These are phyloP conservation scores for Meloe dianella DNA, from an alignment of 2,888 invertebrate species.

Conservation along the genomic window DNA sequence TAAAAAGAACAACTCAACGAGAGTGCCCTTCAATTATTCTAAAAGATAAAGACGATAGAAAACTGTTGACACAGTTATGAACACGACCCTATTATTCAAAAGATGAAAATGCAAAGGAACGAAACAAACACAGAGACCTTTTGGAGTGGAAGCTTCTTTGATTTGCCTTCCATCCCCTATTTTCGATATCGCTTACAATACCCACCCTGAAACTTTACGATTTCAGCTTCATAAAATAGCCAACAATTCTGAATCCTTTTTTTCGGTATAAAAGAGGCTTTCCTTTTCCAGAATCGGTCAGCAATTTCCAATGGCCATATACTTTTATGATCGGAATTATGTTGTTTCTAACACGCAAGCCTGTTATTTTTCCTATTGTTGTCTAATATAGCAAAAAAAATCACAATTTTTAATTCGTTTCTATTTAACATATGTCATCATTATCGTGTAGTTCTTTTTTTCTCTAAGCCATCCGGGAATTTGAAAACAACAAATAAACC, in stretches of 20 bases:
- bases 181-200: not conserved
- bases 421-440: constrained; percentile 17
- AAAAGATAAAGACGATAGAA: too few species aligned
- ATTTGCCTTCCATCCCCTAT: too few species aligned
- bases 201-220: constrained; percentile 2
- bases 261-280: not conserved
- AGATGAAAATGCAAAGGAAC: too few species aligned
- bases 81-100: not conserved
- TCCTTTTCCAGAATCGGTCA: not conserved
- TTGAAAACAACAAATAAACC: constrained; percentile 12
- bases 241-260: not conserved
- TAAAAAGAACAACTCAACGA: not conserved
- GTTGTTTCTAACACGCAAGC: not conserved
- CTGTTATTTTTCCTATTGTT: not conserved
- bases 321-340: not conserved
- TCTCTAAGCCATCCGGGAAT: constrained; percentile 23
- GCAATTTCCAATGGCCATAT: not conserved
- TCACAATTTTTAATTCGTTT: not conserved
- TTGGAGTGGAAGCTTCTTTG: not conserved
- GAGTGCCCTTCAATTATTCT: not conserved
- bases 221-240: not conserved
- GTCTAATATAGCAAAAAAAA: not conserved
- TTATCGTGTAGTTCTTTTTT: constrained; percentile 15
- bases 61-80: not conserved
- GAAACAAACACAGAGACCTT: too few species aligned